phyloP scores from a whole-genome alignment of 1,140 invertebrate species.

The Paracyclopina nana region DNA sequence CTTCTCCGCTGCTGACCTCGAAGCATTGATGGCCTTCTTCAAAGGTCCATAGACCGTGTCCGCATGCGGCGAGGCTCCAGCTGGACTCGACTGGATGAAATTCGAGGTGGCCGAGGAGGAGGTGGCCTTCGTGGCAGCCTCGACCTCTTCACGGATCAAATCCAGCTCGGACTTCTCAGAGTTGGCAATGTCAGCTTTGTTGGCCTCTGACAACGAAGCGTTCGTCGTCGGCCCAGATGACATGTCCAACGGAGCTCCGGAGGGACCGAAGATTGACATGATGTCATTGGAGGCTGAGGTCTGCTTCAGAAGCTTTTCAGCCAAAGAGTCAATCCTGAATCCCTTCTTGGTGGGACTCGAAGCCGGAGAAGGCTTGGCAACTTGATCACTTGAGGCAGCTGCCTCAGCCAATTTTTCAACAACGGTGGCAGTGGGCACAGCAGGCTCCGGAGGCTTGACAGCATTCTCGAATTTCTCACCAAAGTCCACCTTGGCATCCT shows the following conservation, averaged over 20 bases:
- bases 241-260: constrained; percentile 9
- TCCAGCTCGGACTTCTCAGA: constrained; percentile 14
- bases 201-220: background rate
- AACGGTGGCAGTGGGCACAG: too few species aligned
- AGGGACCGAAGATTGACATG: background rate
- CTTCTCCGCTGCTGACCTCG: background rate
- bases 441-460: too few species aligned
- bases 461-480: too few species aligned
- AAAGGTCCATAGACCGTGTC: background rate
- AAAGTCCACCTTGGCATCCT: too few species aligned
- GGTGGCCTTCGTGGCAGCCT: background rate
- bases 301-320: background rate
- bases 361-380: background rate
- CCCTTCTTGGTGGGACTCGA: background rate
- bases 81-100: background rate
- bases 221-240: background rate
- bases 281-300: background rate
- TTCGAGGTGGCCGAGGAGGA: background rate
- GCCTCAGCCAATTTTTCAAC: too few species aligned
- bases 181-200: background rate
- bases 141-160: background rate
- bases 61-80: background rate
- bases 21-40: background rate
- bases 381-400: too few species aligned
- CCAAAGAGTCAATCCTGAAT: background rate